Conservation (phyloP, 2,888 invertebrate genomes). For the Bombylius discolor region DNA sequence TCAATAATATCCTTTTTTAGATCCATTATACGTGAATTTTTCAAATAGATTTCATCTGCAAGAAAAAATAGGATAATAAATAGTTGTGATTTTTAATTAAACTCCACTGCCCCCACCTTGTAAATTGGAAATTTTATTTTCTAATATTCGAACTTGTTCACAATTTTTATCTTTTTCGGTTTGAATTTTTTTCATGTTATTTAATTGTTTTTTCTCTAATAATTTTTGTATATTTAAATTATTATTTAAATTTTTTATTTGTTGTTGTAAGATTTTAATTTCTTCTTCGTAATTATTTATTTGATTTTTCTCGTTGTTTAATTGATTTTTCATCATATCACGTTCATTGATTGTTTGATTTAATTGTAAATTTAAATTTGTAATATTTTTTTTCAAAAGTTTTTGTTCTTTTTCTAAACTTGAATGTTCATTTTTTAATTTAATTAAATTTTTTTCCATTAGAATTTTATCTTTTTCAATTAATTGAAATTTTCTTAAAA, state of each 20-base stretch:
- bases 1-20: constrained; percentile 30
- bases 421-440: constrained; percentile 21
- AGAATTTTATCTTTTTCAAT: constrained; percentile 25
- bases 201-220: constrained; percentile 25
- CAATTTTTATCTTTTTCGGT: constrained; percentile 28
- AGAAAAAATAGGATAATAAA: background rate
- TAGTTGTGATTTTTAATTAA: too few species aligned
- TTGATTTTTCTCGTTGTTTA: constrained; percentile 11
- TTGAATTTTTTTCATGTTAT: constrained; percentile 23
- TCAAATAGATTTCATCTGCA: constrained; percentile 30
- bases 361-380: constrained; percentile 10
- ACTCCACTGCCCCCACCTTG: constrained; percentile 20
- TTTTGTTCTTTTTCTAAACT: constrained; percentile 31
- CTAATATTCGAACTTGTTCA: constrained; percentile 30
- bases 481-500: constrained; percentile 27
- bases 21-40: constrained; percentile 31
- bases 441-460: constrained; percentile 26
- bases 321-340: background rate
- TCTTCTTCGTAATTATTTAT: constrained; percentile 20
- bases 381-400: constrained; percentile 29
- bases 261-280: constrained; percentile 28
- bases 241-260: constrained; percentile 29
- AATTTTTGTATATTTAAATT: constrained; percentile 24
- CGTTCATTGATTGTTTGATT: background rate
- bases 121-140: constrained; percentile 28